Evolutionary conservation across 2,797 vertebrate species (phyloP).

Genomic region (Schizothorax lantsangensis): DNA sequence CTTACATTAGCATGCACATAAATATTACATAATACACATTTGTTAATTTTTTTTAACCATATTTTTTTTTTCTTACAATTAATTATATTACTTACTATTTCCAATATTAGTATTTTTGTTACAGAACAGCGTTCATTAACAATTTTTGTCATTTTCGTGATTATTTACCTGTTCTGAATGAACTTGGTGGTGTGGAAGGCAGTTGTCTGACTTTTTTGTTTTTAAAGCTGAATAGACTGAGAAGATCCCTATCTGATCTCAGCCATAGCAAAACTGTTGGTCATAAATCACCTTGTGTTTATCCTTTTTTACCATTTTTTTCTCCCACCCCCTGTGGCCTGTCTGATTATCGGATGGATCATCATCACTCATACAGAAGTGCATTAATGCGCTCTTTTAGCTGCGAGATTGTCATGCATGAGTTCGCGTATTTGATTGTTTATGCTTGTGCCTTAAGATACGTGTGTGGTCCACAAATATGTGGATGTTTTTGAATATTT

Average conservation of each 20-base stretch:
- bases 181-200: neutral
- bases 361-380: slow-evolving; percentile 23
- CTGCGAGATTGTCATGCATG: slow-evolving; percentile 8
- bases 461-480: slow-evolving; percentile 23
- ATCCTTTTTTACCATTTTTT: neutral
- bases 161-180: neutral
- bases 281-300: slow-evolving; percentile 23
- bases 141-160: neutral
- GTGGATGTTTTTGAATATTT: slow-evolving; percentile 5
- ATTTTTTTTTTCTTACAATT: neutral
- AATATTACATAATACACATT: neutral
- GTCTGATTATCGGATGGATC: slow-evolving; percentile 10
- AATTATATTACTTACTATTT: neutral
- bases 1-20: neutral
- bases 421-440: neutral
- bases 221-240: neutral
- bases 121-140: neutral
- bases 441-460: slow-evolving; percentile 8
- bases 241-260: neutral
- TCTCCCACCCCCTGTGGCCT: slow-evolving; percentile 37
- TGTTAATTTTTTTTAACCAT: neutral
- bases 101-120: neutral
- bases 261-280: neutral
- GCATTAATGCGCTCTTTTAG: neutral
- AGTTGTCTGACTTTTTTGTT: neutral